Percentiles rank a stretch among this genome's conserved stretches.
Evolutionary conservation across 2,797 vertebrate species (phyloP).

Genomic region (Clarias pachynema): DNA sequence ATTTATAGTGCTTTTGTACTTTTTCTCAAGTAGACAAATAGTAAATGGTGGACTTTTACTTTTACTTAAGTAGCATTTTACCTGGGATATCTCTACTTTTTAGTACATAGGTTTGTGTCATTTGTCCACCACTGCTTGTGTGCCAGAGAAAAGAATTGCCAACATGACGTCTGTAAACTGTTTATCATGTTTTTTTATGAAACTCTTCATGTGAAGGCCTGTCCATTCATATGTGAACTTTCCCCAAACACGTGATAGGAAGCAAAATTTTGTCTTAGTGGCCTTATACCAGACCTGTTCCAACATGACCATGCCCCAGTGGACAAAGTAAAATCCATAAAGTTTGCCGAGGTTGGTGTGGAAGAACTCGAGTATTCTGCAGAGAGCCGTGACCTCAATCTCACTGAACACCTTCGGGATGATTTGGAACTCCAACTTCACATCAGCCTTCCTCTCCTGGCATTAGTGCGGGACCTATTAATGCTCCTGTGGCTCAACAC

Average conservation of each 20-base stretch:
- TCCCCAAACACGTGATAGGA: neutral
- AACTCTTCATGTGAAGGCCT: neutral
- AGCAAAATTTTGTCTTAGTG: neutral
- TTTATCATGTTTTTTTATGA: too few relatives aligned
- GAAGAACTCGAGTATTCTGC: neutral
- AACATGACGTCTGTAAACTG: too few relatives aligned
- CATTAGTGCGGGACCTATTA: neutral
- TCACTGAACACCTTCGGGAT: slow-evolving; percentile 9
- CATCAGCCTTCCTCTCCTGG: neutral
- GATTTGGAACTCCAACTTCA: neutral
- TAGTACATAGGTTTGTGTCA: too few relatives aligned
- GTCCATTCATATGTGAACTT: neutral
- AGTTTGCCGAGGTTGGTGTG: neutral
- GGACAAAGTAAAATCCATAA: neutral
- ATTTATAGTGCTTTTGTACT: too few relatives aligned
- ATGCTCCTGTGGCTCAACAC: neutral
- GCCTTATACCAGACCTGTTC: neutral
- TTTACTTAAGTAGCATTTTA: too few relatives aligned
- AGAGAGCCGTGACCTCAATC: neutral
- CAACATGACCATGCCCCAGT: neutral
- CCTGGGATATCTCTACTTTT: too few relatives aligned
- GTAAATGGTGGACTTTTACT: too few relatives aligned
- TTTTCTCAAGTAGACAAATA: too few relatives aligned
- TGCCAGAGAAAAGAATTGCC: too few relatives aligned
- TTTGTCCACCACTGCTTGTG: too few relatives aligned